These are phyloP conservation scores for Acrossocheilus wenchowensis DNA, from an alignment of 2,797 vertebrate species.

Conservation along the genomic window DNA sequence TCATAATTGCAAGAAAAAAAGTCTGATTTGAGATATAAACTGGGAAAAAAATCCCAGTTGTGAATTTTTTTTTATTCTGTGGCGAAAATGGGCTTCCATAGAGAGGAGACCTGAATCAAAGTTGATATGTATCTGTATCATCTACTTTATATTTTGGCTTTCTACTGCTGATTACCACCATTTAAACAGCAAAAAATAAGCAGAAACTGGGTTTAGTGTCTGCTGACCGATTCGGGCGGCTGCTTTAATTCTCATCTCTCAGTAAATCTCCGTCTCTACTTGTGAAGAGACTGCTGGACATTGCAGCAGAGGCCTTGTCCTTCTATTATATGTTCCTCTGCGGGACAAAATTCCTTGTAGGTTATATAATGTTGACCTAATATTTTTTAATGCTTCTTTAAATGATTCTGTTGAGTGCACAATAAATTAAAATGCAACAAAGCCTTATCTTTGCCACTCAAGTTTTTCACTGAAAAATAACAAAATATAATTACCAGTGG, in stretches of 20 bases:
- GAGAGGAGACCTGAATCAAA: not conserved
- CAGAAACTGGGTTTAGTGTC: slow-evolving; percentile 54
- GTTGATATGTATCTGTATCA: not conserved
- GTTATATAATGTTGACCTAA: slow-evolving; percentile 38
- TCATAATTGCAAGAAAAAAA: too few species aligned
- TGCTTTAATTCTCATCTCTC: slow-evolving; percentile 73
- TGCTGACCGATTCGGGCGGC: slow-evolving; percentile 68
- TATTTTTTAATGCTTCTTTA: slow-evolving; percentile 54
- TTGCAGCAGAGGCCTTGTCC: slow-evolving; percentile 57
- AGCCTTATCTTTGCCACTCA: slow-evolving; percentile 71
- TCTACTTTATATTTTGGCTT: not conserved
- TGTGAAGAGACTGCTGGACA: slow-evolving; percentile 55
- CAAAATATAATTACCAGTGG: not conserved
- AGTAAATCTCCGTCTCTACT: slow-evolving; percentile 68
- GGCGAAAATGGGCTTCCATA: not conserved
- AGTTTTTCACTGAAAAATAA: not conserved
- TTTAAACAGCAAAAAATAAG: not conserved
- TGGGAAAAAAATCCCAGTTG: not conserved
- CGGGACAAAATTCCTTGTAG: slow-evolving; percentile 5
- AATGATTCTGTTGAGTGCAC: slow-evolving; percentile 54
- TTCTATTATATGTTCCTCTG: slow-evolving; percentile 50
- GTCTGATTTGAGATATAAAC: too few species aligned
- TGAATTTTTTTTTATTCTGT: too few species aligned
- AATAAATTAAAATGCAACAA: slow-evolving; percentile 69
- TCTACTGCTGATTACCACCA: not conserved